phyloP scores from a whole-genome alignment of 1,140 invertebrate species.

The Saxidomus purpurata region DNA sequence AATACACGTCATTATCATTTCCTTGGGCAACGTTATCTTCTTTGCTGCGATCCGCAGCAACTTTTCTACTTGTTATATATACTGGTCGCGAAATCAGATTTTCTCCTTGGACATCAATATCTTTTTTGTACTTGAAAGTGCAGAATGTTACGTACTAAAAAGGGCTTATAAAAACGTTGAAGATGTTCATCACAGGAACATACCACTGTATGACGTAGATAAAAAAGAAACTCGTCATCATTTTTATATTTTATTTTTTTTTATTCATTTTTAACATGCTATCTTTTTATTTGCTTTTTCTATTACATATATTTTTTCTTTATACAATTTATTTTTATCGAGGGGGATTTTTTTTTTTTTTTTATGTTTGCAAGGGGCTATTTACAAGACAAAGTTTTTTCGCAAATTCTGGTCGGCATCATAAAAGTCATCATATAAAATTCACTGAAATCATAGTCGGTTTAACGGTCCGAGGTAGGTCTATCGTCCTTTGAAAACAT shows the following conservation, averaged over 20 bases:
- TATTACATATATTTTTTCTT: background rate
- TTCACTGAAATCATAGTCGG: conserved; percentile 15
- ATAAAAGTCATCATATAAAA: background rate
- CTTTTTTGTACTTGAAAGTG: no score
- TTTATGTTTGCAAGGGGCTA: conserved; percentile 41
- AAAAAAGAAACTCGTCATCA: no score
- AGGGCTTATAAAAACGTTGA: no score
- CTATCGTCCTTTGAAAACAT: background rate
- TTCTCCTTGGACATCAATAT: no score
- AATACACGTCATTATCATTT: no score
- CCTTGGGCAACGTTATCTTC: no score
- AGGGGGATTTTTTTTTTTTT: conserved; percentile 41
- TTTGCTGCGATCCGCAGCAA: no score
- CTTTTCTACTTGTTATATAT: no score
- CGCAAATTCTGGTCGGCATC: conserved; percentile 41
- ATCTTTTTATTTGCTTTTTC: conserved; percentile 52
- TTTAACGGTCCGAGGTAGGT: background rate
- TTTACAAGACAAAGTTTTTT: conserved; percentile 48
- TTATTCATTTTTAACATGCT: conserved; percentile 28
- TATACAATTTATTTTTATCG: conserved; percentile 34
- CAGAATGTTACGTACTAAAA: no score
- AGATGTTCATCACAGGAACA: no score
- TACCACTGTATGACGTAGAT: no score
- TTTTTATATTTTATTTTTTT: conserved; percentile 33
- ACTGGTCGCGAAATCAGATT: no score